A percentile compares a stretch with the other conserved stretches of the same genome.
phyloP scores from a whole-genome alignment of 2,113 vertebrate species.

The Lophius piscatorius region DNA sequence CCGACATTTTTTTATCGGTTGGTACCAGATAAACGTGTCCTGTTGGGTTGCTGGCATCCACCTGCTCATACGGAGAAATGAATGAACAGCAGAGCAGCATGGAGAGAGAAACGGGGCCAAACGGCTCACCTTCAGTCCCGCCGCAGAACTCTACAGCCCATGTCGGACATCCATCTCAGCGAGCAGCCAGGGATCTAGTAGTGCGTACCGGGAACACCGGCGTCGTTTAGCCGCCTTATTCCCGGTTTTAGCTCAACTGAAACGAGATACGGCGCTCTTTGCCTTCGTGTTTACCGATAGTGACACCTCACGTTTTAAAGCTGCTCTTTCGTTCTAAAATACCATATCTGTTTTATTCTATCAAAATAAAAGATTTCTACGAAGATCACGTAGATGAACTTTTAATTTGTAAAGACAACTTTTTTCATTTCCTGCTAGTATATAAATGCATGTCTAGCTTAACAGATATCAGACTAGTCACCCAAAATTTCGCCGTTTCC shows the following conservation, averaged over 20 bases:
- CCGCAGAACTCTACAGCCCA: slow-evolving; percentile 66
- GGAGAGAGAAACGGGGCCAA: slow-evolving; percentile 19
- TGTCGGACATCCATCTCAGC: slow-evolving; percentile 64
- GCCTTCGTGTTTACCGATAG: slow-evolving; percentile 49
- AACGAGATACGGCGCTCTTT: slow-evolving; percentile 38
- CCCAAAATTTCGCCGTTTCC: slow-evolving; percentile 63
- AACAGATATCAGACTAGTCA: slow-evolving; percentile 34
- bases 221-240: slow-evolving; percentile 7
- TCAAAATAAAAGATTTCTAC: slow-evolving; percentile 36
- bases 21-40: background rate
- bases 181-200: slow-evolving; percentile 14
- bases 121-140: slow-evolving; percentile 76
- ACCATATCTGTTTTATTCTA: slow-evolving; percentile 26
- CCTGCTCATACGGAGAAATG: slow-evolving; percentile 51
- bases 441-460: slow-evolving; percentile 1
- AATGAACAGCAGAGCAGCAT: slow-evolving; percentile 37
- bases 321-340: slow-evolving; percentile 1
- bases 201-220: slow-evolving; percentile 14
- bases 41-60: slow-evolving; percentile 9
- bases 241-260: slow-evolving; percentile 20
- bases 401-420: slow-evolving; percentile 18
- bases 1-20: too few species aligned
- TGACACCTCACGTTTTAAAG: slow-evolving; percentile 51
- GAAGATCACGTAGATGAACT: accelerated
- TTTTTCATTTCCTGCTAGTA: slow-evolving; percentile 4